phyloP scores from a whole-genome alignment of 2,888 invertebrate species.

The Tachina grossa region DNA sequence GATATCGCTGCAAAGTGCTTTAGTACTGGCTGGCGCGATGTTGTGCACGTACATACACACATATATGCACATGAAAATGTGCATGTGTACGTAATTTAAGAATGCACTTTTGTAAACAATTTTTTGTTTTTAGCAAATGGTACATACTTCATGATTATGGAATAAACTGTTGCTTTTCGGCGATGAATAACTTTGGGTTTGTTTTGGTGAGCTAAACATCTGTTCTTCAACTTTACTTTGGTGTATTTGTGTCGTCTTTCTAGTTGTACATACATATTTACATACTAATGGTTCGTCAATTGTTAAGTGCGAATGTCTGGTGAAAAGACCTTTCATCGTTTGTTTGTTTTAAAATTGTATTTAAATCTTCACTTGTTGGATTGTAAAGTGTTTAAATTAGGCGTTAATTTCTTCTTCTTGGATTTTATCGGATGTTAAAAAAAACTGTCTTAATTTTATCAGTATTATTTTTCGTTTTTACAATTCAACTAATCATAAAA shows the following conservation, averaged over 20 bases:
- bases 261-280: not conserved
- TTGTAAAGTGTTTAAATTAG: too few species aligned
- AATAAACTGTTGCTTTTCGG: slow-evolving; percentile 51
- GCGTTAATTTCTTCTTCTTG: too few species aligned
- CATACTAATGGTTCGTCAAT: not conserved
- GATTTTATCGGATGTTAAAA: too few species aligned
- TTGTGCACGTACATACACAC: not conserved
- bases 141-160: not conserved
- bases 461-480: too few species aligned
- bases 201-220: slow-evolving; percentile 25
- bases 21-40: not conserved
- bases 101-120: slow-evolving; percentile 46
- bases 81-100: slow-evolving; percentile 26
- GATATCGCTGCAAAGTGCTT: not conserved
- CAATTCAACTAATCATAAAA: too few species aligned
- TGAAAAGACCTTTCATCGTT: not conserved
- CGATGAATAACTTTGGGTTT: not conserved
- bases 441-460: too few species aligned
- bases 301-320: not conserved
- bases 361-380: too few species aligned
- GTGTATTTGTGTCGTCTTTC: slow-evolving; percentile 2
- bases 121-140: slow-evolving; percentile 11
- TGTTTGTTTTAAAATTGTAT: too few species aligned
- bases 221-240: slow-evolving; percentile 3
- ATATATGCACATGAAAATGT: not conserved